Evolutionary conservation across 2,888 invertebrate genomes (phyloP).

Genomic region (Lepidocyrtoides sp.): DNA sequence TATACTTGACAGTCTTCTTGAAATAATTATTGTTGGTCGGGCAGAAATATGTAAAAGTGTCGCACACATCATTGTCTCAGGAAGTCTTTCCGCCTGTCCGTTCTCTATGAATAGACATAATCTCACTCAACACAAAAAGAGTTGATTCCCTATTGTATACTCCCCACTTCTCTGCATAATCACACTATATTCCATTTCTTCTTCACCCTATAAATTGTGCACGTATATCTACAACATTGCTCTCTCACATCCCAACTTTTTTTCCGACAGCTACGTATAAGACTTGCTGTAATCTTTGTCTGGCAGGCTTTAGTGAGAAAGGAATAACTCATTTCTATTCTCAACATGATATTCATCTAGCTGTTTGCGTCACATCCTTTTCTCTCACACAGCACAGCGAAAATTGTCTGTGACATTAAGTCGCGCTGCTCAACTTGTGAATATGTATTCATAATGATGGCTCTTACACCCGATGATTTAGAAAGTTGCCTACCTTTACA

Average conservation of each 20-base stretch:
- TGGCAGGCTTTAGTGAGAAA: conserved; percentile 4
- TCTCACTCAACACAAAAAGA: background rate
- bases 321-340: conserved; percentile 38
- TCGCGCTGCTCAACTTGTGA: background rate
- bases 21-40: too few relatives aligned
- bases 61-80: background rate
- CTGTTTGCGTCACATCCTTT: conserved; percentile 13
- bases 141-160: background rate
- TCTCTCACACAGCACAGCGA: background rate
- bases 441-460: background rate
- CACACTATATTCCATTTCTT: background rate
- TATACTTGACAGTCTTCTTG: too few relatives aligned
- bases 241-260: background rate
- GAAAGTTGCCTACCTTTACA: background rate
- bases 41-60: too few relatives aligned
- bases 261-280: background rate
- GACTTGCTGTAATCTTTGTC: background rate
- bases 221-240: too few relatives aligned
- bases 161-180: conserved; percentile 3
- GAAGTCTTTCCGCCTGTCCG: too few relatives aligned
- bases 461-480: background rate
- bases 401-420: conserved; percentile 33
- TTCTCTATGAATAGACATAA: background rate
- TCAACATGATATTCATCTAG: conserved; percentile 39
- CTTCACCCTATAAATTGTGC: too few relatives aligned